Conservation (phyloP, 1,140 invertebrate genomes). For the Diabrotica virgifera region DNA sequence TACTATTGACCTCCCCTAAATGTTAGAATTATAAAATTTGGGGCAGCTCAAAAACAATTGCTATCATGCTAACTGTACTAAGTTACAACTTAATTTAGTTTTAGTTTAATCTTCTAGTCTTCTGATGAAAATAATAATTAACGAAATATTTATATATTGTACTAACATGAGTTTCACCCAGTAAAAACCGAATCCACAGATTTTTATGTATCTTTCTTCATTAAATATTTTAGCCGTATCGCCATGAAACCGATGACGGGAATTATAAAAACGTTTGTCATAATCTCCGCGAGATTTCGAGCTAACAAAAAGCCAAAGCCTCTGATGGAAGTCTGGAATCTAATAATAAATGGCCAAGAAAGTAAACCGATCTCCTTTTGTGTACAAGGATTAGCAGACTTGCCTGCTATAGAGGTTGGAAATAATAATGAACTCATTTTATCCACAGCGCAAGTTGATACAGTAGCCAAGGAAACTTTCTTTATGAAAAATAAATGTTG, state of each 20-base stretch:
- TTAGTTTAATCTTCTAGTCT: too few relatives aligned
- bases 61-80: too few relatives aligned
- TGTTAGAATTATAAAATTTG: too few relatives aligned
- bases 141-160: too few relatives aligned
- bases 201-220: too few relatives aligned
- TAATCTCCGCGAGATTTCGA: slow-evolving; percentile 30
- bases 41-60: too few relatives aligned
- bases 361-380: slow-evolving; percentile 20
- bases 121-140: too few relatives aligned
- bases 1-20: too few relatives aligned
- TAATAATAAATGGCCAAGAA: slow-evolving; percentile 32
- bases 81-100: too few relatives aligned
- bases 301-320: slow-evolving; percentile 14
- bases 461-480: slow-evolving; percentile 20
- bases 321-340: slow-evolving; percentile 31
- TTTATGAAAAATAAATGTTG: slow-evolving; percentile 27
- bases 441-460: slow-evolving; percentile 27
- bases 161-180: too few relatives aligned
- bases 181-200: too few relatives aligned
- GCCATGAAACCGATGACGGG: slow-evolving; percentile 35
- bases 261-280: slow-evolving; percentile 24
- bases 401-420: slow-evolving; percentile 30
- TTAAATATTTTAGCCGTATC: slow-evolving; percentile 22
- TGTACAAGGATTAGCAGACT: slow-evolving; percentile 29
- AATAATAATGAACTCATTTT: slow-evolving; percentile 29